Base-by-base conservation (phyloP, 2,113 vertebrate genomes). In the Lipophrys pholis region DNA sequence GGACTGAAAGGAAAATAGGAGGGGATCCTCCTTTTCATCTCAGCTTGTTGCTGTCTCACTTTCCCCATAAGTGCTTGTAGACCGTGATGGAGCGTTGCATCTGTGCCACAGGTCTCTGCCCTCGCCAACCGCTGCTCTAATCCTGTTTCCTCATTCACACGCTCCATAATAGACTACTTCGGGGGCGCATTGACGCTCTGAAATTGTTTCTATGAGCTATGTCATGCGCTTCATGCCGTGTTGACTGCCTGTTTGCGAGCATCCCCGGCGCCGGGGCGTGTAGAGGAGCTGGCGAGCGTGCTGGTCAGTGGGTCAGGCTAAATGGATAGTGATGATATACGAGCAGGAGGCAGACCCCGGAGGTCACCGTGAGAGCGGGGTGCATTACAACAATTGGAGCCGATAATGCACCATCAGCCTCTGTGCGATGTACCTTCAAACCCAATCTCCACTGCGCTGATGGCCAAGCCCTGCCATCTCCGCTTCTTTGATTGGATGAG, bases 321-420 rank as follows among this genome's bases (percentile, higher is more conserved):
- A 69, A 69, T 36, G 80, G 66, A 81, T 61, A 43, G 69, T 59
- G 79, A 83, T 84, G 82, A 89, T 83, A 75, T 83, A 89, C 83
- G 51, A 53, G 48, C 35, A 9, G 35, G 66, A 71, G 49, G 66
- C 77, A 75, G 54, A 63, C 48, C 68, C 78, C 67, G 82, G 81
- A 89, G 89, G 87, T 90, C 87, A 71, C 52, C 52, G 81, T 63
- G 78, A 64, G 69, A 85, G 76, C 80, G 77, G 43, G 73, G 85
- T 85, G 86, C 86, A 90, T 91, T 90, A 90, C 72, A 68, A 73
- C 80, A 83, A 90, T 91, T 87, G 85, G 87, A 90, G 76, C 83
- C 45, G 81, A 88, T 89, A 90, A 90, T 85, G 82, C 79, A 88
- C 78, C 80, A 83, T 82, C 84, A 85, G 83, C 80, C 80, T 82